Conservation (phyloP, 2,113 vertebrate species). For the Lycaon pictus region DNA sequence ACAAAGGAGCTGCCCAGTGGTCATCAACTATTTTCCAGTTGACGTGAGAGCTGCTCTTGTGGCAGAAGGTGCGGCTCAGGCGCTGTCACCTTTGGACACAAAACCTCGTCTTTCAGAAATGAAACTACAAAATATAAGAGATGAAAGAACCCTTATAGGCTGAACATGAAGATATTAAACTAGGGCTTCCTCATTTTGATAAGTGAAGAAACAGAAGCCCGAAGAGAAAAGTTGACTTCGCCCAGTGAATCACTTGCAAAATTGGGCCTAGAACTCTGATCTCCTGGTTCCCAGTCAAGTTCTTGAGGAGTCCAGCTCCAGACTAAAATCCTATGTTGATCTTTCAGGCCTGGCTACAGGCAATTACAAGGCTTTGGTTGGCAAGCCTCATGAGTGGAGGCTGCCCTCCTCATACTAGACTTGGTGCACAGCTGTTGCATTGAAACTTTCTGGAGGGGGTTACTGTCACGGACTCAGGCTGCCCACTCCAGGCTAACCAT, state of each 20-base stretch:
- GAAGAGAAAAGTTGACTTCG: not conserved
- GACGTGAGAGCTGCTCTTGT: not conserved
- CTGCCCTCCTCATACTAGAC: not conserved
- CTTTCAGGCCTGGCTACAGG: not conserved
- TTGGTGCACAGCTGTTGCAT: not conserved
- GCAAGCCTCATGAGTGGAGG: not conserved
- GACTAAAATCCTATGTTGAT: not conserved
- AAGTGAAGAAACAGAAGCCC: not conserved
- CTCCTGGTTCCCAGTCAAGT: not conserved
- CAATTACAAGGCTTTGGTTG: not conserved
- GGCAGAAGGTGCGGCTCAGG: not conserved
- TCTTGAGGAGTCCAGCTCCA: not conserved
- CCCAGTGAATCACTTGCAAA: not conserved
- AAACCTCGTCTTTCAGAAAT: conserved; percentile 14
- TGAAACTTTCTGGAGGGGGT: not conserved
- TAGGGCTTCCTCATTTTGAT: not conserved
- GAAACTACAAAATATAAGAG: not conserved
- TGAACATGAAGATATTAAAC: not conserved
- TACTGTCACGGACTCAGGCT: not conserved
- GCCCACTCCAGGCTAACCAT: not conserved
- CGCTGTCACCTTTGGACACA: not conserved
- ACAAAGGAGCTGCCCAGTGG: not conserved
- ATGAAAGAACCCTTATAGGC: not conserved
- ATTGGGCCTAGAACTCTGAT: not conserved
- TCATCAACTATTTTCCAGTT: not conserved